Base-by-base conservation (phyloP, 2,797 vertebrate species). In the Pseudochaenichthys georgianus region DNA sequence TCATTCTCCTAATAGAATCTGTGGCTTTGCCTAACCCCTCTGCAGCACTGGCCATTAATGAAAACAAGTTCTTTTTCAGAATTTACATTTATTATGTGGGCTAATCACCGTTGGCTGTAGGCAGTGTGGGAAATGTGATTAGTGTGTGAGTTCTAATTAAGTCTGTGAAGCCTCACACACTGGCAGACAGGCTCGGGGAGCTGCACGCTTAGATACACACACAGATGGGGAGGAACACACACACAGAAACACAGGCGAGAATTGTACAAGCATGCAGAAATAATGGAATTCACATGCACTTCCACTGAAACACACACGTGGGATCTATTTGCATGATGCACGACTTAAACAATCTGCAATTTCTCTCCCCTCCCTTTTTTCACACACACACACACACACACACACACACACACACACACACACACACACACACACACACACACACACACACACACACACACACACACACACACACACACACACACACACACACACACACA, bases 131-230 rank as follows among this genome's bases (percentile, higher is more conserved):
- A 86, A 92, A 92, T 89, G 88, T 92, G 89, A 94, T 93, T 93
- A 94, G 87, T 77, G 78, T 84, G 86, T 88, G 89, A 89, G 89
- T 83, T 91, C 87, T 94, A 94, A 95, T 94, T 92, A 95, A 94
- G 90, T 83, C 85, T 85, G 85, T 70, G 84, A 91, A 91, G 89
- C 74, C 73, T 86, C 80, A 80, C 86, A 89, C 90, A 88, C 81
- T 85, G 72, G 64, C 73, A 84, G 86, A 84, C 80, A 88, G 83
- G 90, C 80, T 87, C 64, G 19, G 43, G 79, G 81, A 88, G 75
- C 72, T 64, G 80, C 76, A 84, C 57, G 65, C 81, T 63, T 62
- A 85, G 60, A 89, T 73, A 73, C 66, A 75, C 87, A 82, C 76
- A 69, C 46, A 73, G 74, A 73, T 78, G 43, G 7, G 10, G 2